Evolutionary conservation across 2,888 invertebrate species (phyloP), one percentile per base, ranked within the genome.

Genomic region (Drosophila siamana): DNA sequence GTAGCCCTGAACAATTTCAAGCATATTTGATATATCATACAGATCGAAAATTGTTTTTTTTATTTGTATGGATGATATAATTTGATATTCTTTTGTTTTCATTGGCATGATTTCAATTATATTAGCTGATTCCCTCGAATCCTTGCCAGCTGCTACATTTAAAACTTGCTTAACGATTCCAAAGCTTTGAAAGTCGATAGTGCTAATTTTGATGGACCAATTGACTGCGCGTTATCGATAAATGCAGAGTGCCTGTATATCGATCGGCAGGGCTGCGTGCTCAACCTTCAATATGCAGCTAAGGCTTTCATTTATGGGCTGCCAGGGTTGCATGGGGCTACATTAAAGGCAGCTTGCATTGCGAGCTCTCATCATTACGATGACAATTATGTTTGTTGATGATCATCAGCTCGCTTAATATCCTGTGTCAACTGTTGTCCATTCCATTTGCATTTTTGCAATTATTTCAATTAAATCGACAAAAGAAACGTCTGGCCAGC

Each of bases 401-500:
- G 44, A 70, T 66, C 33, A 55, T 48, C 28, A 59, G 46, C 44
- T 40, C 54, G 72, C 61, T 83, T 84, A 86, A 86, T 86, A 84
- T 83, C 81, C 86, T 86, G 77, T 86, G 83, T 85, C 87, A 86
- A 85, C 85, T 86, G 77, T 70, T 69, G 83, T 76, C 72, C 80
- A 74, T 87, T 68, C 68, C 78, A 87, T 86, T 85, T 85, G 83
- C 88, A 87, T 85, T 86, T 86, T 86, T 78, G 78, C 85, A 87
- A 85, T 85, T 87, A 85, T 85, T 85, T 87, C 88, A 85, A 85
- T 85, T 85, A 85, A 85, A 87, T 77, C 69, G 83, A 87, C 80
- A 82, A 86, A 86, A 74, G 78, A 64, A 81, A 67, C 43, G 61
- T 72, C 59, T 66, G 65, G 46, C 50, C 52, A 61, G 28, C n/a